A percentile compares a stretch with the other conserved stretches of the same genome.
These are phyloP conservation scores for Zygaena filipendulae DNA, from an alignment of 2,888 invertebrate genomes.

Conservation along the genomic window DNA sequence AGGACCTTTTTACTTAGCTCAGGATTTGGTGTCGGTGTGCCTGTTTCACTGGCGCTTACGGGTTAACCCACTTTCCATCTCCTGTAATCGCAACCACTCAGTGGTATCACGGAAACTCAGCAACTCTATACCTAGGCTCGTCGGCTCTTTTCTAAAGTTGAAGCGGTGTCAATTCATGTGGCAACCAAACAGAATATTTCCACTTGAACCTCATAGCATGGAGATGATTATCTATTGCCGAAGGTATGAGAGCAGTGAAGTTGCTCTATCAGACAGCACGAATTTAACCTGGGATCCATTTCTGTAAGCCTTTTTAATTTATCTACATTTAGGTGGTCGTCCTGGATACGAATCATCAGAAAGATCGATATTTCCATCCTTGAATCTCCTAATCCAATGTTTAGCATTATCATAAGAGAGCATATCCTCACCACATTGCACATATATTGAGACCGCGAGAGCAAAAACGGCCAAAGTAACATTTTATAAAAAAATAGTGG, in stretches of 20 bases:
- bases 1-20: neutral
- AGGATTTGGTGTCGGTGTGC: neutral
- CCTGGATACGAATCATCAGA: too few species aligned
- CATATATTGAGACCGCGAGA: too few species aligned
- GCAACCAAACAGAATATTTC: neutral
- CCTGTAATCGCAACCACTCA: neutral
- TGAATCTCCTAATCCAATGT: neutral
- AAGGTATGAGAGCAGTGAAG: neutral
- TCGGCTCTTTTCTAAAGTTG: too few species aligned
- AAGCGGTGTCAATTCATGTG: neutral
- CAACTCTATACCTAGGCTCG: too few species aligned
- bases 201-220: neutral
- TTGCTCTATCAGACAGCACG: neutral
- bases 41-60: too few species aligned
- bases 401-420: too few species aligned
- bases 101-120: too few species aligned
- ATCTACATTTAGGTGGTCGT: neutral
- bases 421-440: too few species aligned
- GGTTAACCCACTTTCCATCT: neutral
- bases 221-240: neutral
- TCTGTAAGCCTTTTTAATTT: neutral
- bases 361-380: too few species aligned
- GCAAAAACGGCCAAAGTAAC: too few species aligned
- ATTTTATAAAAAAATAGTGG: too few species aligned
- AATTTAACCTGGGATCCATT: neutral